phyloP scores from a whole-genome alignment of 2,113 vertebrate species.

The Puma concolor region DNA sequence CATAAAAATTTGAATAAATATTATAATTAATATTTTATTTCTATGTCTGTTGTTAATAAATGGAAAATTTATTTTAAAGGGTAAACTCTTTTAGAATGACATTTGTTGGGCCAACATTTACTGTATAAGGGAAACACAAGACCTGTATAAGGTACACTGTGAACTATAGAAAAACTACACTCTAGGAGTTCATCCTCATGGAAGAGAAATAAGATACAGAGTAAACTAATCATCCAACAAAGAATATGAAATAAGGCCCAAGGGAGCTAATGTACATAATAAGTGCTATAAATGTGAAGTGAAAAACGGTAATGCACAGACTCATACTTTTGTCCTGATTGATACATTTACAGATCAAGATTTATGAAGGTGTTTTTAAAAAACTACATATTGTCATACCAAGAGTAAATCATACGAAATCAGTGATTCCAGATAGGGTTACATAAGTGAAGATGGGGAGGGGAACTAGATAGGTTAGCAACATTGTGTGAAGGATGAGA shows the following conservation, averaged over 20 bases:
- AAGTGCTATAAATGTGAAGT: constrained; percentile 4
- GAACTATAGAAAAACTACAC: neutral
- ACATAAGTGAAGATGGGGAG: neutral
- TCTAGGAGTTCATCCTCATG: neutral
- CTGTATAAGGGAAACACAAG: neutral
- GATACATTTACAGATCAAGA: neutral
- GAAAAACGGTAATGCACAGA: neutral
- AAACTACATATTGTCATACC: neutral
- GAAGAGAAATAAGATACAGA: neutral
- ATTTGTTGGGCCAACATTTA: neutral
- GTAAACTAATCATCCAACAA: neutral
- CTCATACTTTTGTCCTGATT: neutral
- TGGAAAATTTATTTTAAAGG: neutral
- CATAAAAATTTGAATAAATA: neutral
- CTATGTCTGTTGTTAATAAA: neutral
- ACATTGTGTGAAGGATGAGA: neutral
- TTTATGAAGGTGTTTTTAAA: neutral
- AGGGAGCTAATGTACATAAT: neutral
- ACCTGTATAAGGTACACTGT: neutral
- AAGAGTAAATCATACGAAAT: neutral
- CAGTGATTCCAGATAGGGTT: neutral
- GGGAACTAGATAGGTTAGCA: neutral
- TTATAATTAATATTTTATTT: neutral
- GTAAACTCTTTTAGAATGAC: neutral
- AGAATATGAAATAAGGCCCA: neutral